Percentiles rank a stretch among this genome's conserved stretches.
phyloP scores from a whole-genome alignment of 1,140 invertebrate genomes.

The Bombyx mori region ASM3026992v2 NC_085110.1:12804001-12804500 shows the following conservation, averaged over 20 bases:
- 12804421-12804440: background rate
- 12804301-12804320: too few species aligned
- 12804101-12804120: constrained; percentile 15
- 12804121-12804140: too few species aligned
- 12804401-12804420: too few species aligned
- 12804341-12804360: too few species aligned
- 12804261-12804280: too few species aligned
- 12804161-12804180: constrained; percentile 29
- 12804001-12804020: constrained; percentile 64
- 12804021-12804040: constrained; percentile 62
- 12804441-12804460: background rate
- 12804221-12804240: too few species aligned
- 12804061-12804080: background rate
- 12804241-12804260: too few species aligned
- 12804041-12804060: constrained; percentile 32
- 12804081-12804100: background rate
- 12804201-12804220: constrained; percentile 23
- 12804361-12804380: too few species aligned
- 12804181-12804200: constrained; percentile 17
- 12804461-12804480: constrained; percentile 2
- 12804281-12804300: too few species aligned
- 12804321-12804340: too few species aligned
- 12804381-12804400: too few species aligned
- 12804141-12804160: too few species aligned
- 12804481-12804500: constrained; percentile 16